Percentiles rank a stretch among this genome's conserved stretches.
Evolutionary conservation across 2,113 vertebrate genomes (phyloP).

Genomic region (Scophthalmus maximus): DNA sequence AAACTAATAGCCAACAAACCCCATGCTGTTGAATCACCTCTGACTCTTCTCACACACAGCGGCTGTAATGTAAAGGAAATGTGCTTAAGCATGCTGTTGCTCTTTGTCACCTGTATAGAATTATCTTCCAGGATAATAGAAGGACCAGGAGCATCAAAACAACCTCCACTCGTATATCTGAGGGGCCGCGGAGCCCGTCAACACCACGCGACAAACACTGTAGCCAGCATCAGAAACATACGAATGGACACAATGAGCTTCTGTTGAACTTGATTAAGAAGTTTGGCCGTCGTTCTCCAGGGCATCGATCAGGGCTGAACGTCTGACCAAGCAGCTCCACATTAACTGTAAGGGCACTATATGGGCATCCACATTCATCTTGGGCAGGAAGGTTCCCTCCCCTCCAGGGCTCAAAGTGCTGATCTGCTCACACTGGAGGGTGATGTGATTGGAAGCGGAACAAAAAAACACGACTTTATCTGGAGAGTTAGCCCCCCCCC

Average conservation of each 20-base stretch:
- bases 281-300: conserved; percentile 41
- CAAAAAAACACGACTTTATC: conserved; percentile 31
- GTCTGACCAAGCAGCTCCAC: conserved; percentile 62
- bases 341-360: conserved; percentile 59
- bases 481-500: background rate
- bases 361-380: conserved; percentile 58
- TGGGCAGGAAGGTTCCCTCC: conserved; percentile 36
- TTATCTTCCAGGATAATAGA: conserved; percentile 38
- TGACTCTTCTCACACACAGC: background rate
- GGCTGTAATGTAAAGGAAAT: conserved; percentile 48
- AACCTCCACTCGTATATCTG: background rate
- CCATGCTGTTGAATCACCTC: conserved; percentile 53
- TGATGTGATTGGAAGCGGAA: conserved; percentile 38
- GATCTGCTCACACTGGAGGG: conserved; percentile 44
- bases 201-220: background rate
- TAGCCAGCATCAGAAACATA: background rate
- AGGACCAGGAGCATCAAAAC: conserved; percentile 6
- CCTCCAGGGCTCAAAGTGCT: conserved; percentile 54
- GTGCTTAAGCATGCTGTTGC: conserved; percentile 38
- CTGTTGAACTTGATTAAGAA: conserved; percentile 60
- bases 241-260: conserved; percentile 10
- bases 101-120: conserved; percentile 16
- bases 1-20: conserved; percentile 72
- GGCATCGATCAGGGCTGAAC: conserved; percentile 47
- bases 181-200: background rate